Conservation (phyloP, 2,113 vertebrate genomes). For the Anguilla rostrata region DNA sequence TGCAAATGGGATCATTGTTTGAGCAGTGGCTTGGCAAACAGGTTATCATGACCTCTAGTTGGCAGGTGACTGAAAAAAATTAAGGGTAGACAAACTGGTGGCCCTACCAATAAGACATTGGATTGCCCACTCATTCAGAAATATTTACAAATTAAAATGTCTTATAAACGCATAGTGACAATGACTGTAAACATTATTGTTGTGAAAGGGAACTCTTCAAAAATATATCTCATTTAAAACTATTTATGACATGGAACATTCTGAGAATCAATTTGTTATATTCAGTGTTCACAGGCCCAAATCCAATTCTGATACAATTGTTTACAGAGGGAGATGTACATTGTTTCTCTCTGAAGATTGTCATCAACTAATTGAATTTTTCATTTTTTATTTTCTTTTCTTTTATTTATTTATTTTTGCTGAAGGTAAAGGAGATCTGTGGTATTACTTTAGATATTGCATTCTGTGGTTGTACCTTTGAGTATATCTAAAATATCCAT, state of each 20-base stretch:
- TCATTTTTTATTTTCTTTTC: too few species aligned
- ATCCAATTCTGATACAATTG: neutral
- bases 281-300: neutral
- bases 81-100: slow-evolving; percentile 25
- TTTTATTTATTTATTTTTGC: neutral
- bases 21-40: too few species aligned
- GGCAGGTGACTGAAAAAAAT: too few species aligned
- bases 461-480: neutral
- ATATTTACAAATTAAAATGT: neutral
- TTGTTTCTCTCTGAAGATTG: neutral
- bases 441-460: neutral
- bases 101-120: slow-evolving; percentile 14
- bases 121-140: neutral
- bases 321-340: neutral
- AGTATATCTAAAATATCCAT: neutral
- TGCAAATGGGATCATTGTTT: too few species aligned
- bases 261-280: neutral
- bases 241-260: neutral
- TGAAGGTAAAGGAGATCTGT: neutral
- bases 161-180: neutral
- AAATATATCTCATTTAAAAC: neutral
- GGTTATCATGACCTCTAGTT: too few species aligned
- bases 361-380: neutral
- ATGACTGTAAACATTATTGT: neutral
- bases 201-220: neutral